Percentiles rank a stretch among this genome's conserved stretches.
Conservation (phyloP, 2,888 invertebrate genomes). For the Antheraea yamamai region DNA sequence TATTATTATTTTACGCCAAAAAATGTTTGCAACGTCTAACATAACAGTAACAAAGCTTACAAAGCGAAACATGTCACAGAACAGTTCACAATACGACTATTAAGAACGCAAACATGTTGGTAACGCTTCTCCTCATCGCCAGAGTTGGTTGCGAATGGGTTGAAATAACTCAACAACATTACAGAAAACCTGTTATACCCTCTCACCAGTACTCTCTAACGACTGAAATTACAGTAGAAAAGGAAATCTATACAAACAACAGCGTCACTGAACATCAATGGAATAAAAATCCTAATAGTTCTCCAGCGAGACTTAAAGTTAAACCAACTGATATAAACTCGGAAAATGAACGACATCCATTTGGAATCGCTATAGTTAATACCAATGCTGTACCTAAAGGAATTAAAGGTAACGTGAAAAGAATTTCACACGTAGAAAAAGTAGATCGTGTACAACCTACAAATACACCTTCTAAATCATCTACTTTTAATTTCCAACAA, state of each 20-base stretch:
- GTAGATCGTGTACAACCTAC: constrained; percentile 47
- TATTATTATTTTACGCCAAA: not conserved
- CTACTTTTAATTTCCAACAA: constrained; percentile 28
- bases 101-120: constrained; percentile 33
- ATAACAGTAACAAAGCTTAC: constrained; percentile 41
- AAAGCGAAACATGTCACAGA: constrained; percentile 45
- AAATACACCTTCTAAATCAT: constrained; percentile 47
- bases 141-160: constrained; percentile 64
- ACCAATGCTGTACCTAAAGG: constrained; percentile 13
- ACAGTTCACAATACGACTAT: constrained; percentile 42
- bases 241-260: constrained; percentile 47
- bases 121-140: constrained; percentile 46
- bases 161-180: constrained; percentile 68
- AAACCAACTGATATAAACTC: not conserved
- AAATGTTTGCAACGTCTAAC: constrained; percentile 47
- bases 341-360: not conserved
- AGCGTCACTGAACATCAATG: constrained; percentile 40
- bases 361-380: not conserved
- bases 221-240: constrained; percentile 21
- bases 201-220: not conserved
- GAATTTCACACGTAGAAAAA: constrained; percentile 47
- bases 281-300: not conserved
- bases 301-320: not conserved
- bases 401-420: constrained; percentile 40
- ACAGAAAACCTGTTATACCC: constrained; percentile 45